phyloP scores from a whole-genome alignment of 1,140 invertebrate species.

The Solen grandis region DNA sequence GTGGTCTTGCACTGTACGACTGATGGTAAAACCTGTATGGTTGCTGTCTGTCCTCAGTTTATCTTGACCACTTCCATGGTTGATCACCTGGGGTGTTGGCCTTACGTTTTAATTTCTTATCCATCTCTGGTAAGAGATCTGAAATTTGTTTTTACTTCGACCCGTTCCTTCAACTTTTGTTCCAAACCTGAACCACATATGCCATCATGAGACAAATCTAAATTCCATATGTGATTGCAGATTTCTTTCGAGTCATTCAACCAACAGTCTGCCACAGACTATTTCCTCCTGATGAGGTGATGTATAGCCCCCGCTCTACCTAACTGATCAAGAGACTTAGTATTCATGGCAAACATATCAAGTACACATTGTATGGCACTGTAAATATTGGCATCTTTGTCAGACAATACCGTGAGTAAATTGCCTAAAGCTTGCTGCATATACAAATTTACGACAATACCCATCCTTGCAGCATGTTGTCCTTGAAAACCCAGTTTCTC shows the following conservation, averaged over 20 bases:
- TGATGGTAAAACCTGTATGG: too few species aligned
- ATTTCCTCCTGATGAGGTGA: slow-evolving; percentile 10
- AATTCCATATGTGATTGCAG: slow-evolving; percentile 27
- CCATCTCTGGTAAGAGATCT: neutral
- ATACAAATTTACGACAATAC: slow-evolving; percentile 21
- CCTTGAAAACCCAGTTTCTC: slow-evolving; percentile 43
- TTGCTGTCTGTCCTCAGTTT: too few species aligned
- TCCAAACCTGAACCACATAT: slow-evolving; percentile 12
- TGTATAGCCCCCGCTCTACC: slow-evolving; percentile 1
- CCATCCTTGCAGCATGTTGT: slow-evolving; percentile 27
- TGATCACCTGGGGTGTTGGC: neutral
- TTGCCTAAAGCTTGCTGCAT: slow-evolving; percentile 12
- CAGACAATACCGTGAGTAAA: neutral
- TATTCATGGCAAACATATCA: slow-evolving; percentile 37
- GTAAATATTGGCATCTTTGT: slow-evolving; percentile 1
- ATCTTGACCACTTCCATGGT: too few species aligned
- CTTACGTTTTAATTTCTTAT: neutral
- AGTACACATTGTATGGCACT: slow-evolving; percentile 9
- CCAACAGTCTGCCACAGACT: slow-evolving; percentile 11
- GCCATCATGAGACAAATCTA: slow-evolving; percentile 16
- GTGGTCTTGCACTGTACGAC: too few species aligned
- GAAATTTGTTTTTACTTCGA: slow-evolving; percentile 10
- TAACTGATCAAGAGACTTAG: slow-evolving; percentile 3
- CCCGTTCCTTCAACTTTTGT: neutral
- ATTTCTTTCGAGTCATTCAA: slow-evolving; percentile 17